Conservation (phyloP, 2,113 vertebrate species). For the Otolemur garnettii region DNA sequence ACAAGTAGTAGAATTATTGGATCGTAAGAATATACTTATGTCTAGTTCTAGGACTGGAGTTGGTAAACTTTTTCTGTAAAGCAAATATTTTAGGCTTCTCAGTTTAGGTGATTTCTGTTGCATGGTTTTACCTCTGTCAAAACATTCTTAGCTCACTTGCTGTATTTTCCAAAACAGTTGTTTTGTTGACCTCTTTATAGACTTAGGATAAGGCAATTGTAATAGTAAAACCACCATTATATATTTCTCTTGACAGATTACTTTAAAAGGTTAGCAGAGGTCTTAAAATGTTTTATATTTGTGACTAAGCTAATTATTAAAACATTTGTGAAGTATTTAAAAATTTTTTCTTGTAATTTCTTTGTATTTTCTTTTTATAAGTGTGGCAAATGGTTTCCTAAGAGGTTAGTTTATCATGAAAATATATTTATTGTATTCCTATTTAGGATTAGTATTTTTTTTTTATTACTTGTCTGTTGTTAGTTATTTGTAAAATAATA, state of each 20-base stretch:
- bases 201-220: not conserved
- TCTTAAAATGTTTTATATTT: constrained; percentile 27
- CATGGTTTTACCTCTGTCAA: not conserved
- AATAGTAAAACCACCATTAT: not conserved
- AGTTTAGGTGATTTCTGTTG: not conserved
- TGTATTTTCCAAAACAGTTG: not conserved
- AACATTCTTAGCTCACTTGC: not conserved
- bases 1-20: too few relatives aligned
- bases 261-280: not conserved
- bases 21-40: too few relatives aligned
- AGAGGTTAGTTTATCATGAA: constrained; percentile 2
- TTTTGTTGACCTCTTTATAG: not conserved
- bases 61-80: not conserved
- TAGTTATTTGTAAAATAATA: constrained; percentile 6
- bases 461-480: accelerated
- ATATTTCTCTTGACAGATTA: not conserved
- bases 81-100: not conserved
- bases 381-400: not conserved
- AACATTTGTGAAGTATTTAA: not conserved
- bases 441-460: not conserved
- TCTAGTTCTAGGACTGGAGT: not conserved
- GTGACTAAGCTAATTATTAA: constrained; percentile 12
- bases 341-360: not conserved
- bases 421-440: not conserved
- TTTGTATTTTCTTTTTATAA: constrained; percentile 26